Evolutionary conservation across 1,140 invertebrate genomes (phyloP).

Genomic region (Drosophila repleta): DNA sequence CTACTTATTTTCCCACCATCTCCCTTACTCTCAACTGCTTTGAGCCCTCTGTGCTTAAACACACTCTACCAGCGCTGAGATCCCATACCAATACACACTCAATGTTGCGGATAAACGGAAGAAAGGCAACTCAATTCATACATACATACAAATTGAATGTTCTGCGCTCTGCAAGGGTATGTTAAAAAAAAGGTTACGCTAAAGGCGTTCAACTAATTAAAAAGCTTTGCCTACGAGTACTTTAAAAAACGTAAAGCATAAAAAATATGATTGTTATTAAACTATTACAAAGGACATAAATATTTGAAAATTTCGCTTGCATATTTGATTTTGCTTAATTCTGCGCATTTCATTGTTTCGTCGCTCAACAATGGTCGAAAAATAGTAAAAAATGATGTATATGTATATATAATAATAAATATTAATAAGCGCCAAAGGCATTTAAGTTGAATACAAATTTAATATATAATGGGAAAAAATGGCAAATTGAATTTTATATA

Average conservation of each 20-base stretch:
- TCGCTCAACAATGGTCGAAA: constrained; percentile 13
- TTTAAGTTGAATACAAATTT: constrained; percentile 52
- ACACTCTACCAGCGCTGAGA: too few species aligned
- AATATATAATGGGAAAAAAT: constrained; percentile 36
- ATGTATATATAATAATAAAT: constrained; percentile 41
- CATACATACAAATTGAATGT: neutral
- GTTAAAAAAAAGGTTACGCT: constrained; percentile 9
- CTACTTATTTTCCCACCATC: too few species aligned
- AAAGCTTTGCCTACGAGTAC: constrained; percentile 42
- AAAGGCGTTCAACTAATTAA: constrained; percentile 35
- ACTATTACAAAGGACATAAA: constrained; percentile 41
- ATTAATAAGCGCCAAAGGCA: constrained; percentile 39
- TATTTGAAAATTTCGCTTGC: constrained; percentile 49
- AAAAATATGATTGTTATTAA: constrained; percentile 15
- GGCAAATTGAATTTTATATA: constrained; percentile 20
- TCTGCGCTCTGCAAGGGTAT: constrained; percentile 8
- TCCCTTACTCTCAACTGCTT: too few species aligned
- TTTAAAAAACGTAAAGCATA: constrained; percentile 13
- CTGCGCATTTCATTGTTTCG: constrained; percentile 23
- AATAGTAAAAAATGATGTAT: constrained; percentile 1
- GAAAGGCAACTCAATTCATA: neutral
- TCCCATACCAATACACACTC: too few species aligned
- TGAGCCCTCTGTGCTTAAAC: too few species aligned
- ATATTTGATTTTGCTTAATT: constrained; percentile 29
- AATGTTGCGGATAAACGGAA: neutral